phyloP scores from a whole-genome alignment of 2,113 vertebrate species.

The Machaerirhynchus nigripectus region DNA sequence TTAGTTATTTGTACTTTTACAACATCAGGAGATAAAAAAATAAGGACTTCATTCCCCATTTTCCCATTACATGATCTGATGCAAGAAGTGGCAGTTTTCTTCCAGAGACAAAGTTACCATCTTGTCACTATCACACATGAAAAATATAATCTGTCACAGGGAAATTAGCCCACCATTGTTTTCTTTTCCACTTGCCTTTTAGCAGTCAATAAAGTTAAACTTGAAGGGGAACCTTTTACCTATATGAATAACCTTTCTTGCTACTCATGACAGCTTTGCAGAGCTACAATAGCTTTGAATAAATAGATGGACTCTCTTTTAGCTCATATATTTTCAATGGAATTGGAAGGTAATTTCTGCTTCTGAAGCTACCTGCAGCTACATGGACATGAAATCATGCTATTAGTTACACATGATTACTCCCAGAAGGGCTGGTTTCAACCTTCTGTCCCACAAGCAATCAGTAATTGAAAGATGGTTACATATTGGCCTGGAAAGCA shows the following conservation, averaged over 20 bases:
- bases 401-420: neutral
- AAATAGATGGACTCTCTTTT: neutral
- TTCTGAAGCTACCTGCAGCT: neutral
- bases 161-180: neutral
- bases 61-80: neutral
- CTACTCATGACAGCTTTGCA: neutral
- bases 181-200: neutral
- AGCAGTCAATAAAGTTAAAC: neutral
- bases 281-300: neutral
- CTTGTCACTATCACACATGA: neutral
- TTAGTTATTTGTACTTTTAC: neutral
- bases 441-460: neutral
- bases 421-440: neutral
- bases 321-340: neutral
- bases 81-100: neutral
- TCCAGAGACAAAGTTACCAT: neutral
- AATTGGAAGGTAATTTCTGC: neutral
- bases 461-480: neutral
- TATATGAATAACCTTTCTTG: neutral
- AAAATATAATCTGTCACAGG: neutral
- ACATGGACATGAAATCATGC: neutral
- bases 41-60: neutral
- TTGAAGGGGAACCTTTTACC: neutral
- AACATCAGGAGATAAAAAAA: neutral
- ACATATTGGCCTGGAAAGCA: neutral